These are phyloP conservation scores for Homarus gammarus DNA, from an alignment of 2,888 invertebrate species.

Conservation along the genomic window DNA sequence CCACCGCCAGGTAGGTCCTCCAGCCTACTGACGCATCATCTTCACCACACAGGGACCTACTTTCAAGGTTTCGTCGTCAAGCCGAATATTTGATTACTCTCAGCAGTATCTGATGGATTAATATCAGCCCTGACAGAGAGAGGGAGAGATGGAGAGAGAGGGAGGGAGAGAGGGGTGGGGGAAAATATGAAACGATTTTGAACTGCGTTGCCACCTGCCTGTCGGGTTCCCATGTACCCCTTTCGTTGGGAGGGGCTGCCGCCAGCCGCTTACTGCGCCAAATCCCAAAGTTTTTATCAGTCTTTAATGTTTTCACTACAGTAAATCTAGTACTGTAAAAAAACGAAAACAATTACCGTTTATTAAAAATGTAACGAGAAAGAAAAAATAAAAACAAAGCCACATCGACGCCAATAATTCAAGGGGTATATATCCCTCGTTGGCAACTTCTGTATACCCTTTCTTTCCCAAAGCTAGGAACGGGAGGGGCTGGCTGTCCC, in stretches of 20 bases:
- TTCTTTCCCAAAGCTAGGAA: conserved; percentile 47
- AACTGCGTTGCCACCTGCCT: conserved; percentile 1
- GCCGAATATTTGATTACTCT: too few relatives aligned
- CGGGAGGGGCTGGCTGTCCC: conserved; percentile 31
- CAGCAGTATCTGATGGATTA: too few relatives aligned
- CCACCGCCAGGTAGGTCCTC: neutral
- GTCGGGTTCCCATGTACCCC: conserved; percentile 23
- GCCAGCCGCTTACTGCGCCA: neutral
- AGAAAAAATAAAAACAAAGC: neutral
- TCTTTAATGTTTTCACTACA: too few relatives aligned
- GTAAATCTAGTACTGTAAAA: too few relatives aligned
- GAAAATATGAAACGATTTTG: conserved; percentile 6
- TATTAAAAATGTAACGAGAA: neutral
- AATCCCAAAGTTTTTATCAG: neutral
- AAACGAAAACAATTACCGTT: neutral
- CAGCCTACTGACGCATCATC: neutral
- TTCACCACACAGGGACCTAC: neutral
- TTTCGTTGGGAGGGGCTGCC: conserved; percentile 26
- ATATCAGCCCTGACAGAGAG: too few relatives aligned
- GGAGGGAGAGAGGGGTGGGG: neutral
- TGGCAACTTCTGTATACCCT: conserved; percentile 36
- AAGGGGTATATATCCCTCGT: neutral
- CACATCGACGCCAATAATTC: neutral
- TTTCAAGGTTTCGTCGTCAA: too few relatives aligned
- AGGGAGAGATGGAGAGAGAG: neutral